Conservation (phyloP, 2,113 vertebrate genomes). For the Mesoclemmys tuberculata region DNA sequence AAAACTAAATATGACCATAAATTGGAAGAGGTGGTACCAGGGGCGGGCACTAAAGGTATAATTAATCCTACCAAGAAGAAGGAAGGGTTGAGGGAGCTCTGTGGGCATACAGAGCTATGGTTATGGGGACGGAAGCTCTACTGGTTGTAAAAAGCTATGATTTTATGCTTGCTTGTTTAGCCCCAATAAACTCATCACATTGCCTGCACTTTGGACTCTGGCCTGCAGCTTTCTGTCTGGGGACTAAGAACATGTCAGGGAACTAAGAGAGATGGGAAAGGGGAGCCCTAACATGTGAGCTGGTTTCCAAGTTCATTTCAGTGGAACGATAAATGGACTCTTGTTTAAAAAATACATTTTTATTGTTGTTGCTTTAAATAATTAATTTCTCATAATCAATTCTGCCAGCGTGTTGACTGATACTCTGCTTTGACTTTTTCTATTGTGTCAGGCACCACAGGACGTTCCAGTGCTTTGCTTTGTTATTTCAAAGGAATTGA, state of each 20-base stretch:
- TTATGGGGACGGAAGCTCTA: no score
- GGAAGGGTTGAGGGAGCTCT: not conserved
- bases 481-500: not conserved
- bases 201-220: no score
- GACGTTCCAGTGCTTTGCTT: not conserved
- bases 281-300: not conserved
- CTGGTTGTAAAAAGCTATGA: no score
- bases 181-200: no score
- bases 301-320: not conserved
- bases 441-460: not conserved
- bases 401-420: not conserved
- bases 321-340: accelerated
- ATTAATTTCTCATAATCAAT: not conserved
- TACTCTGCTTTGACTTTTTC: not conserved
- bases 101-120: no score
- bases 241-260: no score
- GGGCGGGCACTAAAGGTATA: not conserved
- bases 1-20: no score
- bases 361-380: not conserved
- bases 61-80: not conserved
- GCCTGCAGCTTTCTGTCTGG: no score
- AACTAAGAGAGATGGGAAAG: no score
- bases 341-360: not conserved
- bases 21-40: not conserved
- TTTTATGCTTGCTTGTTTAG: no score